These are phyloP conservation scores for Microtus pennsylvanicus DNA, from an alignment of 2,113 vertebrate species.

Conservation along the genomic window DNA sequence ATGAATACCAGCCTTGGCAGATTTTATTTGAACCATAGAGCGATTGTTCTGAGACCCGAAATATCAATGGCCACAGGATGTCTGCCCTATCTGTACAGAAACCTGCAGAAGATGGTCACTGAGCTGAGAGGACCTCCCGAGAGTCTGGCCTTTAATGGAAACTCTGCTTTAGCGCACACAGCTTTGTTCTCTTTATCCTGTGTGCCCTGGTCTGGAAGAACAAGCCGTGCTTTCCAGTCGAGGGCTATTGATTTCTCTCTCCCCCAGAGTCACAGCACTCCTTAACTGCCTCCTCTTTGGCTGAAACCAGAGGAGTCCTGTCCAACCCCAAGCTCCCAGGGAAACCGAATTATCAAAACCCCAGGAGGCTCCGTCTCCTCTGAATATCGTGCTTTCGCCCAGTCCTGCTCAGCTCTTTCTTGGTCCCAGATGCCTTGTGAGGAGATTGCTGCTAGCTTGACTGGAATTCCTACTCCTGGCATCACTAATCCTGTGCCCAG, in stretches of 20 bases:
- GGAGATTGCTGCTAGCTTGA: background rate
- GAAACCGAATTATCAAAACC: constrained; percentile 19
- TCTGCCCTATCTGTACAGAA: background rate
- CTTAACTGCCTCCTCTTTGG: background rate
- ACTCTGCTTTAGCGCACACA: background rate
- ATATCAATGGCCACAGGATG: constrained; percentile 37
- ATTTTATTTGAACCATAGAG: constrained; percentile 19
- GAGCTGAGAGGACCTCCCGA: background rate
- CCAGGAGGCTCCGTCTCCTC: background rate
- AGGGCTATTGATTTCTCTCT: constrained; percentile 42
- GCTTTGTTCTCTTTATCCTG: constrained; percentile 35
- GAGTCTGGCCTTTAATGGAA: constrained; percentile 66
- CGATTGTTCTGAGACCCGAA: background rate
- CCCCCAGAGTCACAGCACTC: background rate
- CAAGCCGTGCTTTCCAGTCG: constrained; percentile 49
- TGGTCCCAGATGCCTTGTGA: background rate
- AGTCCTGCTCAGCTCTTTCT: background rate
- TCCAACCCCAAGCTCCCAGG: background rate
- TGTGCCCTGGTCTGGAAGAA: constrained; percentile 30
- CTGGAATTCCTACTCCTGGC: background rate
- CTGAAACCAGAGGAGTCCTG: constrained; percentile 27
- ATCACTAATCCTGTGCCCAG: background rate
- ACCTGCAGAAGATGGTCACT: background rate
- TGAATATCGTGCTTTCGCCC: background rate
- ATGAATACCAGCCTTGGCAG: constrained; percentile 59